Evolutionary conservation across 2,113 vertebrate species (phyloP).

Genomic region (Okapia johnstoni): DNA sequence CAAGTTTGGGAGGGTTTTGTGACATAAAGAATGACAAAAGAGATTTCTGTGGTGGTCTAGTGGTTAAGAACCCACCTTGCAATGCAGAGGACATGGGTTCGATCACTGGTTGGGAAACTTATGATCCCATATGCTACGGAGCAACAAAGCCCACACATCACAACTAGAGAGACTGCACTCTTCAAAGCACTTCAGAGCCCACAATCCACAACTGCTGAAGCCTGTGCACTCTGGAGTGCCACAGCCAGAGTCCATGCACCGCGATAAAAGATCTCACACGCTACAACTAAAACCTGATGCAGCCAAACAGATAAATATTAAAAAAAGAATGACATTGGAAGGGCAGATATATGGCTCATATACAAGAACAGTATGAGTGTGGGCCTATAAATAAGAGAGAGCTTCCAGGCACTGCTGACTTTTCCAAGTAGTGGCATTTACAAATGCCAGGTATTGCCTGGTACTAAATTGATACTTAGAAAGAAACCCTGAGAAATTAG

Average conservation of each 20-base stretch:
- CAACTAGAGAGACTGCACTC: neutral
- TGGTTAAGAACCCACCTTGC: neutral
- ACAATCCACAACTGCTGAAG: neutral
- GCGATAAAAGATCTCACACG: fast-evolving
- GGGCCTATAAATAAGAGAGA: neutral
- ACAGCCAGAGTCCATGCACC: neutral
- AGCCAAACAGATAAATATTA: neutral
- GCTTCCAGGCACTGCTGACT: neutral
- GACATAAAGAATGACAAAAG: neutral
- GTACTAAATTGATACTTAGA: neutral
- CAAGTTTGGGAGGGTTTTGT: neutral
- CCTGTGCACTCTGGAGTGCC: neutral
- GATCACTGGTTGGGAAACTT: neutral
- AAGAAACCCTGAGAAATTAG: neutral
- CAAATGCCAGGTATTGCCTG: neutral
- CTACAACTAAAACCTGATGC: neutral
- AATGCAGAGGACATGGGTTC: neutral
- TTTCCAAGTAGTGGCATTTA: neutral
- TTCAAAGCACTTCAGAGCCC: neutral
- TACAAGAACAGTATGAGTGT: neutral
- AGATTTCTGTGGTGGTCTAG: neutral
- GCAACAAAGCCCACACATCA: neutral
- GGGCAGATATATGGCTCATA: neutral
- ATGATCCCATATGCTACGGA: neutral
- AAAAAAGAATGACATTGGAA: neutral